These are phyloP conservation scores for Australoheros scitulus DNA, from an alignment of 2,113 vertebrate genomes.

Conservation along the genomic window DNA sequence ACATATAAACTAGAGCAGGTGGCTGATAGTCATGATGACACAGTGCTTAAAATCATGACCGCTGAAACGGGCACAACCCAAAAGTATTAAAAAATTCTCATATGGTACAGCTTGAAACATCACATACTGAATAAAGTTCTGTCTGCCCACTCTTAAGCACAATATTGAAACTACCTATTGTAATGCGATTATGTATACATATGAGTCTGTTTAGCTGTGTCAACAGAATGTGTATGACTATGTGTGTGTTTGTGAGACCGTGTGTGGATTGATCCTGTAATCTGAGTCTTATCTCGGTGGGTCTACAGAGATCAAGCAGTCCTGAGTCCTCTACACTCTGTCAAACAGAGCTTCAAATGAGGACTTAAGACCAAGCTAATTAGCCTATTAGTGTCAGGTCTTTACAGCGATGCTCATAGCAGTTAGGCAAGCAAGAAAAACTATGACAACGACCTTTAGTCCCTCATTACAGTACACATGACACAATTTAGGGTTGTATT, in stretches of 20 bases:
- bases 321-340: slow-evolving; percentile 28
- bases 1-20: neutral
- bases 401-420: neutral
- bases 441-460: neutral
- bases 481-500: neutral
- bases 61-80: neutral
- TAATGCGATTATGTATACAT: neutral
- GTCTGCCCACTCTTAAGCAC: neutral
- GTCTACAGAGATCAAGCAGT: slow-evolving; percentile 58
- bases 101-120: neutral
- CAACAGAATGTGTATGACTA: neutral
- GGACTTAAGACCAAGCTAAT: slow-evolving; percentile 41
- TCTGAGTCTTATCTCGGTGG: slow-evolving; percentile 66
- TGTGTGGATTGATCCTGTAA: slow-evolving; percentile 68
- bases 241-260: slow-evolving; percentile 10
- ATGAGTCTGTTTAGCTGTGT: neutral
- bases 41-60: neutral
- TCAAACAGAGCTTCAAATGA: slow-evolving; percentile 42
- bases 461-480: neutral
- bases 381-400: slow-evolving; percentile 23
- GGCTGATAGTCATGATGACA: neutral
- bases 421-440: neutral
- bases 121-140: neutral
- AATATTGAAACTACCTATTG: neutral
- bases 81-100: neutral